Conservation (phyloP, 1,140 invertebrate species). For the Apolygus lucorum region DNA sequence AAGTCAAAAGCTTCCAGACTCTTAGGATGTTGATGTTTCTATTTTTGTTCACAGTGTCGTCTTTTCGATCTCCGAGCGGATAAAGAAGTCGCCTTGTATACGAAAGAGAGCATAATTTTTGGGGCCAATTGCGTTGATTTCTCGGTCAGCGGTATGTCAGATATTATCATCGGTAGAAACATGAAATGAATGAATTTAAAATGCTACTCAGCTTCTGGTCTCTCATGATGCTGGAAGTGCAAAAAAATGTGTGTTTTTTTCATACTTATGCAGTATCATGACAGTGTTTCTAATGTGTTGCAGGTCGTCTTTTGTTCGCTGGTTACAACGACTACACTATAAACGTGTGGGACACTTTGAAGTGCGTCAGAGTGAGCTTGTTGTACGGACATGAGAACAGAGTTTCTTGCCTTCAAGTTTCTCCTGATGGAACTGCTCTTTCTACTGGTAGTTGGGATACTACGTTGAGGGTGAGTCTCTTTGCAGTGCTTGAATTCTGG, state of each 20-base stretch:
- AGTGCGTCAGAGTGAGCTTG: conserved; percentile 70
- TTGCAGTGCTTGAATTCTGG: too few species aligned
- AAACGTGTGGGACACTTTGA: conserved; percentile 97
- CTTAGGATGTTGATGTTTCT: background rate
- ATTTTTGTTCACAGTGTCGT: conserved; percentile 63
- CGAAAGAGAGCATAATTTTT: conserved; percentile 96
- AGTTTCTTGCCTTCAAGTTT: conserved; percentile 87
- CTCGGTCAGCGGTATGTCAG: conserved; percentile 75
- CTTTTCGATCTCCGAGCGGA: conserved; percentile 96
- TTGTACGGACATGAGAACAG: conserved; percentile 97
- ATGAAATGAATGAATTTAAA: too few species aligned
- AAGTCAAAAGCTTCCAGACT: too few species aligned
- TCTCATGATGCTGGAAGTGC: too few species aligned
- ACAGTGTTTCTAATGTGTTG: too few species aligned
- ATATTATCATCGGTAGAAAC: too few species aligned
- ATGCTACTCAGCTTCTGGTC: too few species aligned
- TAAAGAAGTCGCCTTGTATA: conserved; percentile 92
- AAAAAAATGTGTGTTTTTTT: too few species aligned
- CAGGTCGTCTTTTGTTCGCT: conserved; percentile 88
- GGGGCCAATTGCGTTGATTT: conserved; percentile 97
- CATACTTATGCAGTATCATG: too few species aligned
- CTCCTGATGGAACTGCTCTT: conserved; percentile 94
- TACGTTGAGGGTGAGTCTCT: conserved; percentile 67
- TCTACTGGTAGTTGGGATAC: conserved; percentile 98
- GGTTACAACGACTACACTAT: conserved; percentile 99